phyloP scores from a whole-genome alignment of 1,140 invertebrate species.

The Adelges cooleyi region DNA sequence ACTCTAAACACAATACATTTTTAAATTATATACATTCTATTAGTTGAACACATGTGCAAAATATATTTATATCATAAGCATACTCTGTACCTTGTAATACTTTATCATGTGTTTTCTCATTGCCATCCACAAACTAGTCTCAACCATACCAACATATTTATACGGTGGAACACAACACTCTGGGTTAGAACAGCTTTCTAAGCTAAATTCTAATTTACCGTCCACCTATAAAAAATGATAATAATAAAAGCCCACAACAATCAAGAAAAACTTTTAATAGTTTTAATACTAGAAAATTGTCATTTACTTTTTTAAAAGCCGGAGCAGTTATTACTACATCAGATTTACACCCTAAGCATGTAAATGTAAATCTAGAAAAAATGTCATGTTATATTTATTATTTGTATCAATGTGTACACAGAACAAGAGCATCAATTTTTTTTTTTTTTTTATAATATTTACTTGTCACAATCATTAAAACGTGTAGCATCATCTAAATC shows the following conservation, averaged over 20 bases:
- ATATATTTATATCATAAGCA: not conserved
- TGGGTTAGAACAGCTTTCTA: slow-evolving; percentile 54
- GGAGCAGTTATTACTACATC: slow-evolving; percentile 40
- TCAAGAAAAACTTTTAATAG: not conserved
- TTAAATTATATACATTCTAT: not conserved
- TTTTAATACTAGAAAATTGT: slow-evolving; percentile 11
- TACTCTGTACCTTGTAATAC: not conserved
- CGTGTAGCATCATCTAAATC: slow-evolving; percentile 52
- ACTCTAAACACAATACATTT: not conserved
- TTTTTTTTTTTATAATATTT: no score
- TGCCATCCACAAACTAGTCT: not conserved
- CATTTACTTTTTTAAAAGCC: slow-evolving; percentile 36
- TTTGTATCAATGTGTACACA: no score
- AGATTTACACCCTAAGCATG: slow-evolving; percentile 39
- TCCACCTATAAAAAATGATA: slow-evolving; percentile 25
- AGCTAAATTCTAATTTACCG: slow-evolving; percentile 37
- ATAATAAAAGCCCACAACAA: not conserved
- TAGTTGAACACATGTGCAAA: no score
- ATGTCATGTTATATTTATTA: no score
- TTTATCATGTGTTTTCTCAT: slow-evolving; percentile 9
- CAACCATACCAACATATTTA: slow-evolving; percentile 42
- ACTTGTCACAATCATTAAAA: slow-evolving; percentile 58
- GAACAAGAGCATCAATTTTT: no score
- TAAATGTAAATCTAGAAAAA: slow-evolving; percentile 36
- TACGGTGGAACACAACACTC: slow-evolving; percentile 50